Percentiles rank a stretch among this genome's conserved stretches.
These are phyloP conservation scores for Eulemur rufifrons DNA, from an alignment of 2,113 vertebrate species.

Conservation along the genomic window DNA sequence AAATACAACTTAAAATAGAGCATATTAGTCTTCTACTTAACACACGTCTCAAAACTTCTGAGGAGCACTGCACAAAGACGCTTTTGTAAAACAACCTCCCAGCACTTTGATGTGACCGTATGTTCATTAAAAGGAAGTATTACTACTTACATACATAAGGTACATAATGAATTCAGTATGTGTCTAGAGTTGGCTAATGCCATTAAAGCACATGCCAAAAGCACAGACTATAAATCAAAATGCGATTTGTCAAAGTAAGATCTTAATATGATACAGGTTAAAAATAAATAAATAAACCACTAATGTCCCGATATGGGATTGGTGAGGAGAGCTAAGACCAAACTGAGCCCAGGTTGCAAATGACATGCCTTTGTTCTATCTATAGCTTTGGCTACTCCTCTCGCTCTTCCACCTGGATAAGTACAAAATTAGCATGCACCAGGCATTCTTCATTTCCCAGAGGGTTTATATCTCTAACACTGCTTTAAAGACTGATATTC, in stretches of 20 bases:
- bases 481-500: slow-evolving; percentile 64
- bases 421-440: slow-evolving; percentile 74
- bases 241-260: slow-evolving; percentile 71
- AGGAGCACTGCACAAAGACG: slow-evolving; percentile 58
- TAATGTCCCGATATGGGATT: not conserved
- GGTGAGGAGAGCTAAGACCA: slow-evolving; percentile 41
- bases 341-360: slow-evolving; percentile 66
- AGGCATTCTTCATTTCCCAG: slow-evolving; percentile 57
- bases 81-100: slow-evolving; percentile 71
- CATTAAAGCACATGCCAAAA: slow-evolving; percentile 71
- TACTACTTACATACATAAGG: slow-evolving; percentile 76
- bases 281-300: slow-evolving; percentile 70
- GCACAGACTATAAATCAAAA: slow-evolving; percentile 77
- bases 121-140: slow-evolving; percentile 78
- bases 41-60: slow-evolving; percentile 56
- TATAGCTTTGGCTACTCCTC: slow-evolving; percentile 69
- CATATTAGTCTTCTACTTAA: slow-evolving; percentile 59
- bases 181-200: slow-evolving; percentile 76
- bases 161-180: slow-evolving; percentile 79
- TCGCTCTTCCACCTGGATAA: slow-evolving; percentile 66
- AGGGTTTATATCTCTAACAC: slow-evolving; percentile 67
- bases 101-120: slow-evolving; percentile 76
- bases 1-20: slow-evolving; percentile 70
- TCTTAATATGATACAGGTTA: slow-evolving; percentile 66
- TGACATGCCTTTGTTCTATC: slow-evolving; percentile 72